Evolutionary conservation across 2,888 invertebrate species (phyloP), one percentile per base, ranked within the genome.

Genomic region (Diloba caeruleocephala): DNA sequence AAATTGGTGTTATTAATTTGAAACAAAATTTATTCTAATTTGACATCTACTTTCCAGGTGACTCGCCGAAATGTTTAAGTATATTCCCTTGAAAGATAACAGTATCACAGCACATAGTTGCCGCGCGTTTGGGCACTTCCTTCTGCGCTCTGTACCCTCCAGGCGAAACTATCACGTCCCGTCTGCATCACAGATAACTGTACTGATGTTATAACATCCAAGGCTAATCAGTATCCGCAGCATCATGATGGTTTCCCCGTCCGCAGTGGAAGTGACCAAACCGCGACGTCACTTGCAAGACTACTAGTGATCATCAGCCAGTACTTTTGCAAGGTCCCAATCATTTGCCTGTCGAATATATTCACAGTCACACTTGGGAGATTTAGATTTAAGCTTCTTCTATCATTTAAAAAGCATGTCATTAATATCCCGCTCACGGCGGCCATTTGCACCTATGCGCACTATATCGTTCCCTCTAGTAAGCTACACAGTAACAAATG

Each of bases 41-140:
- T 89, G 88, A 89, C 85, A 85, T 92, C 92, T 93, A 92, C 87
- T 92, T 93, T 92, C 79, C 93, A 93, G 93, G 93, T 93, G 90
- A 89, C 84, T 89, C 92, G 93, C 85, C 92, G 92, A 91, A 64
- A 79, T 81, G 81, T 90, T 92, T 92, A 89, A 90, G 89, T 90
- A 90, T 89, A 86, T 84, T 88, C 85, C 88, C 87, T 87, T 82
- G 81, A 89, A 86, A 84, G 81, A 89, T 85, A 84, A 86, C 84
- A 78, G 78, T 84, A 87, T 90, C 89, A 90, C 89, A 86, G 89
- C 92, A 91, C 90, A 82, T 85, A 84, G 84, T 73, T 77, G 88
- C 81, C 81, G 71, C 67, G 78, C 70, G 84, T 85, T 84, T 89
- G 88, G 83, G 63, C 84, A 82, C 84, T 88, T 86, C 78, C 68